These are phyloP conservation scores for Reticulitermes speratus DNA, from an alignment of 1,140 invertebrate species.

Conservation along the genomic window DNA sequence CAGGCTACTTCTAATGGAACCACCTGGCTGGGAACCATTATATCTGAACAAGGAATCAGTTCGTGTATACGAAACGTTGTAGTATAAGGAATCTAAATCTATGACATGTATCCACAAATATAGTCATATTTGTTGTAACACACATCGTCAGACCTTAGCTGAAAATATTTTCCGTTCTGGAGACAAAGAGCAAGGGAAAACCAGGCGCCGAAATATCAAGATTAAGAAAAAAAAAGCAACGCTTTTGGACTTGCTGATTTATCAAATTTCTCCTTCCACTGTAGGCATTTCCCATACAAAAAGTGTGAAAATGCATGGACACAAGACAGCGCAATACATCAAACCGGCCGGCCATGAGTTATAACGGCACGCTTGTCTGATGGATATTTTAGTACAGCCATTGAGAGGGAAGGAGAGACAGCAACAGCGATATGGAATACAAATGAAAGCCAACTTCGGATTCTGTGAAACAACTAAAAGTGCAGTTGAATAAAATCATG, in stretches of 20 bases:
- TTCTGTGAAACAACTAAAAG: not conserved
- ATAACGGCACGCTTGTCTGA: not conserved
- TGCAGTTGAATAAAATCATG: not conserved
- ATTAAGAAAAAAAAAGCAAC: not conserved
- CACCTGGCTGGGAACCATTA: too few species aligned
- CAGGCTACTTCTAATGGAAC: too few species aligned
- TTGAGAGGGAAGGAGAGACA: not conserved
- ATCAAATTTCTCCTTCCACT: constrained; percentile 7
- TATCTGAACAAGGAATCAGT: too few species aligned
- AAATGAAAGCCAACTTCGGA: not conserved
- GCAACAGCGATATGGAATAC: not conserved
- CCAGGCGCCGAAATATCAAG: not conserved
- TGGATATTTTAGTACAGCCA: constrained; percentile 12
- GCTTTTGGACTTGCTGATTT: not conserved
- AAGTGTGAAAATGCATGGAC: constrained; percentile 7
- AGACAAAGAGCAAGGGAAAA: not conserved
- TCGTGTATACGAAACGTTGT: too few species aligned
- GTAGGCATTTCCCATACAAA: not conserved
- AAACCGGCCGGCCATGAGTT: not conserved
- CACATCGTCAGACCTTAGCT: too few species aligned
- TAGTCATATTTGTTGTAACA: too few species aligned
- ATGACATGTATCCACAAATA: too few species aligned
- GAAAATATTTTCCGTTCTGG: too few species aligned
- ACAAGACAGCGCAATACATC: not conserved
- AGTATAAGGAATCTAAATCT: too few species aligned